Evolutionary conservation across 2,888 invertebrate genomes (phyloP), one percentile per base, ranked within the genome.

Genomic region (Cephus pulcher): DNA sequence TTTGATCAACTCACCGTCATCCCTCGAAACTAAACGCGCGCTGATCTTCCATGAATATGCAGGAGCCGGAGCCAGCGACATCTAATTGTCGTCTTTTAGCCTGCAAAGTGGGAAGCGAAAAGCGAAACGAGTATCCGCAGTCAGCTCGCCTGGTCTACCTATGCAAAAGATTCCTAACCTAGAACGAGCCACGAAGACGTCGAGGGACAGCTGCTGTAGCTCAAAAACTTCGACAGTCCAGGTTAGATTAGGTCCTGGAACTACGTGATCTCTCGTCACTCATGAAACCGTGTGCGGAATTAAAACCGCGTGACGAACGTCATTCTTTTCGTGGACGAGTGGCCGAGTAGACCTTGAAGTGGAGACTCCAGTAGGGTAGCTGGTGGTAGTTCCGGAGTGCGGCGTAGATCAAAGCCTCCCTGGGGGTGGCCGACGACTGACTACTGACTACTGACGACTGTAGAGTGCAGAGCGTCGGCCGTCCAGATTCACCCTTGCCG

Each of bases 351-450:
- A 82, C 82, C 83, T 79, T 79, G 79, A 80, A 80, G 80, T 78
- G 83, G 23, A 56, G 56, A 56, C 56, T 83, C 85, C 81, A 84
- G 88, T 84, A 86, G 88, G 86, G 85, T 85, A 84, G 87, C 71
- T 33, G 71, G 71, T 34, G 83, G 81, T 83, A 81, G 85, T 86
- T 86, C 84, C 82, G 84, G 82, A 86, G 87, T 88, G 86, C 90
- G 90, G 90, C 88, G 85, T 83, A 89, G 90, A 91, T 91, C 91
- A 91, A 91, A 91, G 91, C 86, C 86, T 84, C 86, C 84, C 86
- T 82, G 84, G 88, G 89, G 89, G 90, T 88, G 88, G 86, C 85
- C 85, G 83, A 84, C 87, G 84, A 85, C 82, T 86, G 82, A 85
- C 82, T 83, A 70, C 32, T 30, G 70, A 30, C 70, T 34, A 32